Evolutionary conservation across 2,113 vertebrate genomes (phyloP), one percentile per base, ranked within the genome.

Genomic region (Pampusana beccarii): DNA sequence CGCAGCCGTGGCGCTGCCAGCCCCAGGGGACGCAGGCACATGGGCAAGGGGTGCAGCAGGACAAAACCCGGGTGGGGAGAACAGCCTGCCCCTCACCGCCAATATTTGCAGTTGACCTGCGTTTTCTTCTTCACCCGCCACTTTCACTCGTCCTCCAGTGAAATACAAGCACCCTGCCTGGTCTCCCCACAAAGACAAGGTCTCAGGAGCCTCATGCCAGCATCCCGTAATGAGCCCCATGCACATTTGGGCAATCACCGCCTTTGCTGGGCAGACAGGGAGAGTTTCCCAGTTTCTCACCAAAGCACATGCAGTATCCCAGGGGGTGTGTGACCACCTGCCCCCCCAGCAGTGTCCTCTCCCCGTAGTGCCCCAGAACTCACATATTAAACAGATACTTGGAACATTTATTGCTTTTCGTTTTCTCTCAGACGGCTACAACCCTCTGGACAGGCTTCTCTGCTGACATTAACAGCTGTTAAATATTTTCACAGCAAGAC

Each of bases 391-490:
- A 31, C 16, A 72, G 50, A 12, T 31, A 4, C 13, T 53, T 28
- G 48, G 33, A 60, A 13, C 13, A 54, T 58, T 44, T 62, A 8
- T 21, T 80, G 60, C 21, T 33, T 46, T 75, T 31, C 1, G 2
- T 77, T 82, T 80, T 62, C 31, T 66, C 61, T 50, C 44, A 14
- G 17, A 20, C 0, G 38, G 23, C 23, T 42, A 31, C 46, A 61
- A 18, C 42, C 48, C 25, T 79, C 67, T 1, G 0, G 60, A 61
- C 36, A 65, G 34, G n/a, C 4, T 80, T 24, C 38, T 5, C 2
- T 0, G 0, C 16, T 20, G 10, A 19, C 6, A 9, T 28, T 19
- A 58, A 61, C 1, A 2, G 20, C 29, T 72, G 70, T 21, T 16
- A 61, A 71, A 20, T 40, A 31, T 54, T 84, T 87, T 51, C 48